A percentile compares a stretch with the other conserved stretches of the same genome.
phyloP scores from a whole-genome alignment of 1,140 invertebrate species.

The Drosophila virilis region DNA sequence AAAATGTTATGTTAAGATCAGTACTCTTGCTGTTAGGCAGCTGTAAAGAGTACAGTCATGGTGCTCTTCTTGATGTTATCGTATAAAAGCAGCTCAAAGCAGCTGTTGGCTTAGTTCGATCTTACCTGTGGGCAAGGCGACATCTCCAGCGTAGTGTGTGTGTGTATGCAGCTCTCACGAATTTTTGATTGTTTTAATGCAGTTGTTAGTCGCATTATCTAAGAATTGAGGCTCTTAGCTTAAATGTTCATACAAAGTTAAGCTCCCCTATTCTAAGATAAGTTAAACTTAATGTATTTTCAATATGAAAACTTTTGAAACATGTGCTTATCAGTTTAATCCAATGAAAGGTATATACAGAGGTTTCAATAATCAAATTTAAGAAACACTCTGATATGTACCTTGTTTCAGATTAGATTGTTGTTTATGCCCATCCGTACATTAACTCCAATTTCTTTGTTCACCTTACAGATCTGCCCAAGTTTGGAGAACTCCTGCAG shows the following conservation, averaged over 20 bases:
- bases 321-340: conserved; percentile 38
- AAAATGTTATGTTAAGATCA: too few relatives aligned
- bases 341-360: conserved; percentile 69
- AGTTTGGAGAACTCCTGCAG: conserved; percentile 89
- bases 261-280: conserved; percentile 76
- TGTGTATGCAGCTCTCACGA: neutral
- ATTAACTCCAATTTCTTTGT: neutral
- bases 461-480: conserved; percentile 88
- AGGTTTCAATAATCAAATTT: conserved; percentile 53
- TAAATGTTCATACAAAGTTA: conserved; percentile 49
- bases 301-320: too few relatives aligned
- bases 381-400: conserved; percentile 69
- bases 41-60: too few relatives aligned
- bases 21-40: too few relatives aligned
- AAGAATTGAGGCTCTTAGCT: conserved; percentile 74
- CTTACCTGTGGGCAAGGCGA: too few relatives aligned
- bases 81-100: too few relatives aligned
- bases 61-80: too few relatives aligned
- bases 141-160: neutral
- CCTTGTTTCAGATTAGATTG: conserved; percentile 64
- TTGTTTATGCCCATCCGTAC: neutral
- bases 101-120: neutral
- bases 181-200: neutral
- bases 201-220: conserved; percentile 47
- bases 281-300: conserved; percentile 31